Evolutionary conservation across 30 jellyfish, hydroid and myxozoan genomes (phyloP), one percentile per base, ranked within the genome.

Genomic region (Mastigias papua): DNA sequence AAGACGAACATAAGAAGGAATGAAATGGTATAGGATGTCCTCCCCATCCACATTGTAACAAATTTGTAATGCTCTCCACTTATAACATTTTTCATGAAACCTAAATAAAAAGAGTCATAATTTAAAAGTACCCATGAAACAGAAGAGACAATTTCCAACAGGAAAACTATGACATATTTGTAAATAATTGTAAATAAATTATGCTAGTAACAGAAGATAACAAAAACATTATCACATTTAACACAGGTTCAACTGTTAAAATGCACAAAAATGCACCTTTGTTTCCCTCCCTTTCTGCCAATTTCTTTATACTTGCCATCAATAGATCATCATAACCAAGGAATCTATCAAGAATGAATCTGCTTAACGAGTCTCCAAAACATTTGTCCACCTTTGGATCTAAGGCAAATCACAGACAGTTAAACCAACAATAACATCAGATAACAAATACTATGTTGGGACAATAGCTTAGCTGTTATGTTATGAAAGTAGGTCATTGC

Each of bases 281-380:
- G 76, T 89, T 94, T n/a, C 92, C 90, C 57, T 94, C 97, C 65
- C 65, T 66, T 37, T 94, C 99, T 0, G 99, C 97, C 81, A 94
- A 30, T 49, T 86, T 89, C 80, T 94, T 94, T 49, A 94, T 89
- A 63, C 99, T 94, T 31, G 94, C 91, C 97, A 94, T 94, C 65
- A 94, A 58, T n/a, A 94, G 30, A 74, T 94, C 97, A 78, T 94
- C 99, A 86, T 94, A 94, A 34, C 99, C 99, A 80, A 94, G 95
- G 60, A 94, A 87, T 29, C 83, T 76, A 25, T 94, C 91, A 29
- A 94, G 92, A 33, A 94, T 73, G 72, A 94, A 89, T 54, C 97
- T 75, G 76, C 97, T 94, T 28, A 94, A 34, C 23, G 90, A 33
- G 69, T 90, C 97, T 1, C 99, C 99, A 84, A 94, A 94, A 62